phyloP scores from a whole-genome alignment of 2,888 invertebrate species.

The Lochmaea capreae region DNA sequence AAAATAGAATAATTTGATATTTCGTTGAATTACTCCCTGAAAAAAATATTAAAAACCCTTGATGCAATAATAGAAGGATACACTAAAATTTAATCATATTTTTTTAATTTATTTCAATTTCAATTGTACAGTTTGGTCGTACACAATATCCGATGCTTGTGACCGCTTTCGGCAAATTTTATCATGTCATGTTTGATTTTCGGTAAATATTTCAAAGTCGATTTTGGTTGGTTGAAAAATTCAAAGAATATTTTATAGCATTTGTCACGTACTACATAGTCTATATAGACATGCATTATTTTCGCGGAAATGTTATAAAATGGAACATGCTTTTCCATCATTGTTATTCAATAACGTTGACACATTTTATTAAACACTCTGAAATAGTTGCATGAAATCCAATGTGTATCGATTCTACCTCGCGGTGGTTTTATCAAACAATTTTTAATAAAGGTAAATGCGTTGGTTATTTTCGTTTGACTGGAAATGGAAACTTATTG shows the following conservation, averaged over 20 bases:
- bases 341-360: constrained; percentile 2
- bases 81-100: neutral
- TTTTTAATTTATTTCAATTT: neutral
- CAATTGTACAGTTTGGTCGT: neutral
- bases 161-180: too few species aligned
- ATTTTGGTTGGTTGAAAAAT: neutral
- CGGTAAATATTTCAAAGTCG: neutral
- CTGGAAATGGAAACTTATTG: too few species aligned
- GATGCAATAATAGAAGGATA: too few species aligned
- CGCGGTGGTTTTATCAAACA: neutral
- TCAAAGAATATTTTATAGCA: neutral
- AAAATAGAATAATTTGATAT: too few species aligned
- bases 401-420: neutral
- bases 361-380: neutral
- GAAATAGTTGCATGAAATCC: neutral
- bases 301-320: neutral
- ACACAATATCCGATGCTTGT: neutral
- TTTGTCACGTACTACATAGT: neutral
- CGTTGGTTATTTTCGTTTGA: too few species aligned
- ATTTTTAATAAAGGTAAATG: too few species aligned
- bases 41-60: too few species aligned
- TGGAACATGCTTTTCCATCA: neutral
- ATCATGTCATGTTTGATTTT: too few species aligned
- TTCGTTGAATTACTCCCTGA: too few species aligned
- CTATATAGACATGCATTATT: neutral